These are phyloP conservation scores for Poeciliopsis turneri DNA, from an alignment of 2,797 vertebrate species.

Conservation along the genomic window DNA sequence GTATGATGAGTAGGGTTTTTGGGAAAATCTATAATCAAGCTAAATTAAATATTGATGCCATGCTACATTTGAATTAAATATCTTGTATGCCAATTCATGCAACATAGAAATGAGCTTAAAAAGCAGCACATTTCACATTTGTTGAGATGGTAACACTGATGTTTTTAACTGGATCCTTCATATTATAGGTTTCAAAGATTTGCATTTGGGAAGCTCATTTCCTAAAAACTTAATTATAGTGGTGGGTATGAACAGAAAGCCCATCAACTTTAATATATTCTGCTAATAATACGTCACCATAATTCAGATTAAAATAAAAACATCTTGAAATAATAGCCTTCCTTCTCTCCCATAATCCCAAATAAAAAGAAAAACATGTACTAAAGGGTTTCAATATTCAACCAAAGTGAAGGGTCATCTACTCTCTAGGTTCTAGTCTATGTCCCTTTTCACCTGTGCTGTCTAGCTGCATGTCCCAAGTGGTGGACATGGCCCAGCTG, in stretches of 20 bases:
- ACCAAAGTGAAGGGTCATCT: constrained; percentile 32
- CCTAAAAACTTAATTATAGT: neutral
- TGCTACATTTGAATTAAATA: neutral
- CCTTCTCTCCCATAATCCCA: neutral
- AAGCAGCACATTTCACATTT: constrained; percentile 15
- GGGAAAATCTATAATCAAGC: neutral
- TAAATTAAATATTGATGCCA: neutral
- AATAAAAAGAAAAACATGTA: neutral
- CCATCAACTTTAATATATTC: neutral
- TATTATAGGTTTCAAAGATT: neutral
- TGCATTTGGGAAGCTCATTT: neutral
- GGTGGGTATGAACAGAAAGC: neutral
- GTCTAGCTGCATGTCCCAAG: constrained; percentile 70
- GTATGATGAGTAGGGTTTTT: neutral
- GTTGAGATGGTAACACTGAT: constrained; percentile 20
- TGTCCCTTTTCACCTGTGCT: constrained; percentile 60
- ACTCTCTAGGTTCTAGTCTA: constrained; percentile 49
- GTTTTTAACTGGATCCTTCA: neutral
- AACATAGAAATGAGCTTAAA: neutral
- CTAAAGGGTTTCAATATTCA: constrained; percentile 33
- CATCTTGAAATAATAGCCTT: neutral
- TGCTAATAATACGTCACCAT: neutral
- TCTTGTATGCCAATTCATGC: neutral
- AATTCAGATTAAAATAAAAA: neutral
- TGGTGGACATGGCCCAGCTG: constrained; percentile 56